Evolutionary conservation across 2,113 vertebrate species (phyloP).

Genomic region (Lota lota): DNA sequence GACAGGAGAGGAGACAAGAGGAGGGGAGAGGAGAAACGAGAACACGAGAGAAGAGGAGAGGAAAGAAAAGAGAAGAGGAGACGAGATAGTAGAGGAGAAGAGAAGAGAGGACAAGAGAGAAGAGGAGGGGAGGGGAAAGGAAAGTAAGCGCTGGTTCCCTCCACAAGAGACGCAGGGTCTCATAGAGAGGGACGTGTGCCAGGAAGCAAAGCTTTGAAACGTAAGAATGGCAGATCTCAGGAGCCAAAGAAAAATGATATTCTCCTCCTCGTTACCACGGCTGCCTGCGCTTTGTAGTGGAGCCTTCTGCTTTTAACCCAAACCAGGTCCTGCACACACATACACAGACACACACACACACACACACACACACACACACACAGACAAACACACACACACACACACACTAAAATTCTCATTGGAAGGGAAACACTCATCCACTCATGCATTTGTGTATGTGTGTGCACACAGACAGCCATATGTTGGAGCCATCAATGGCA

Average conservation of each 20-base stretch:
- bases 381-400: neutral
- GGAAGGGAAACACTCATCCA: neutral
- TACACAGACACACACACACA: slow-evolving; percentile 3
- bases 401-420: neutral
- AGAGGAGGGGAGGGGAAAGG: slow-evolving; percentile 7
- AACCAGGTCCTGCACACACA: slow-evolving; percentile 79
- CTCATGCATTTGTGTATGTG: neutral
- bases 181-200: slow-evolving; percentile 49
- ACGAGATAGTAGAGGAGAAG: neutral
- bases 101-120: slow-evolving; percentile 9
- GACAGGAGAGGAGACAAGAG: neutral
- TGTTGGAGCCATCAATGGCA: neutral
- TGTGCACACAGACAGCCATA: neutral
- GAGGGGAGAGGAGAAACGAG: neutral
- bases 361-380: slow-evolving; percentile 11
- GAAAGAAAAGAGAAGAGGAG: neutral
- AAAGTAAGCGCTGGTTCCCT: slow-evolving; percentile 45
- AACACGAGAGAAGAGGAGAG: neutral
- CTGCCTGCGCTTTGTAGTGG: slow-evolving; percentile 84
- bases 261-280: slow-evolving; percentile 63
- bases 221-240: slow-evolving; percentile 83
- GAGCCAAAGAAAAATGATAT: slow-evolving; percentile 93
- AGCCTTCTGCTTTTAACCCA: slow-evolving; percentile 86
- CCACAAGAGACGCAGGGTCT: slow-evolving; percentile 47
- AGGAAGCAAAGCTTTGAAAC: slow-evolving; percentile 83